Evolutionary conservation across 2,888 invertebrate species (phyloP).

Genomic region (Iselma pallidipennis): DNA sequence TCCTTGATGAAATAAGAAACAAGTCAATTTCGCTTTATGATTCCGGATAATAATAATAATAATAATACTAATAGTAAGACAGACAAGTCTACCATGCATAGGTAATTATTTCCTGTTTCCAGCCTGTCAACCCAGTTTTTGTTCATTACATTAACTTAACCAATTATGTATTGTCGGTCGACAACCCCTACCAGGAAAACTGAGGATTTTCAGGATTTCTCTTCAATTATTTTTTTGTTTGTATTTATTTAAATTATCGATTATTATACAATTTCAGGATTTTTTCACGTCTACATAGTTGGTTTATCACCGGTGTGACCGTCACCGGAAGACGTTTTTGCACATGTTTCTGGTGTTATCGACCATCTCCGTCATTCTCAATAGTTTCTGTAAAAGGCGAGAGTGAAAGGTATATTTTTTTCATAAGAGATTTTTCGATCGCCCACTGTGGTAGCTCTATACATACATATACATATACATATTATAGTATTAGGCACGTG

Average conservation of each 20-base stretch:
- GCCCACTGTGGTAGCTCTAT: conserved; percentile 24
- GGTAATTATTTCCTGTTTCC: conserved; percentile 32
- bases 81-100: conserved; percentile 22
- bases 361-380: conserved; percentile 5
- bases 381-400: conserved; percentile 28
- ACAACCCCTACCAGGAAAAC: neutral
- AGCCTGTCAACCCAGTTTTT: conserved; percentile 36
- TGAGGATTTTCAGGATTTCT: neutral
- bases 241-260: no score
- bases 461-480: no score
- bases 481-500: no score
- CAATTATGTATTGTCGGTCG: neutral
- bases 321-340: neutral
- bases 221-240: no score
- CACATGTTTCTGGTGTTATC: neutral
- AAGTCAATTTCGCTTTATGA: conserved; percentile 12
- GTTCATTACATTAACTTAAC: conserved; percentile 1
- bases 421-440: conserved; percentile 17
- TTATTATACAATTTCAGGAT: no score
- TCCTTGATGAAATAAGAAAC: neutral
- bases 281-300: no score
- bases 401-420: conserved; percentile 28
- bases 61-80: conserved; percentile 1
- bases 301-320: no score
- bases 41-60: conserved; percentile 12